These are phyloP conservation scores for Chrysotoxum bicinctum DNA, from an alignment of 2,888 invertebrate species.

Conservation along the genomic window DNA sequence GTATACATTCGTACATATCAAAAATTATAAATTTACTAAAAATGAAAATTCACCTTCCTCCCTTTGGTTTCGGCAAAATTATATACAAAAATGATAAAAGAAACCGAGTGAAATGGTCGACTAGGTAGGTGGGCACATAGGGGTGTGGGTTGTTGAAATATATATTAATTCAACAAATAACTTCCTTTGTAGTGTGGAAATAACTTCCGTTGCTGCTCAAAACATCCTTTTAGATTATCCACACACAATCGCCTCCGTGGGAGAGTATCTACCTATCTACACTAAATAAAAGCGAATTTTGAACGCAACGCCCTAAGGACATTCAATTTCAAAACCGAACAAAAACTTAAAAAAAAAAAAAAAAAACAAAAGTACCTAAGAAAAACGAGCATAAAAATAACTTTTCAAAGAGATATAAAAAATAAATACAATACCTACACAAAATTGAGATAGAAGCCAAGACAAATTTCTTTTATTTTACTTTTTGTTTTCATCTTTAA, in stretches of 20 bases:
- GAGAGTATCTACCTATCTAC: background rate
- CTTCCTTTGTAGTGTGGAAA: slow-evolving; percentile 72
- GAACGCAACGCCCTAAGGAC: slow-evolving; percentile 46
- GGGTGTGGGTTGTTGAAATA: slow-evolving; percentile 31
- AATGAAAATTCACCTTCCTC: slow-evolving; percentile 38
- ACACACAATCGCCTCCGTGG: slow-evolving; percentile 60
- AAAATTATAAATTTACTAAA: slow-evolving; percentile 65
- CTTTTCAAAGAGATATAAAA: slow-evolving; percentile 3
- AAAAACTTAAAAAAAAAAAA: background rate
- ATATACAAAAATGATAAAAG: slow-evolving; percentile 1
- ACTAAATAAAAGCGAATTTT: slow-evolving; percentile 22
- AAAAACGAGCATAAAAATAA: background rate
- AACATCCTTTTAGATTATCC: slow-evolving; percentile 72
- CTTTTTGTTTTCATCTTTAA: background rate
- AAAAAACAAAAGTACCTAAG: background rate
- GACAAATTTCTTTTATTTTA: background rate
- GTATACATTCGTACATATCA: slow-evolving; percentile 25
- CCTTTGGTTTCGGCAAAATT: background rate
- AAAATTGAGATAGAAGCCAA: slow-evolving; percentile 24
- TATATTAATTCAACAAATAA: slow-evolving; percentile 69
- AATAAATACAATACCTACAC: background rate
- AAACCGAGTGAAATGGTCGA: background rate
- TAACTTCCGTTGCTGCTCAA: slow-evolving; percentile 71
- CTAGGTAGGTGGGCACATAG: background rate
- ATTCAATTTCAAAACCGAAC: slow-evolving; percentile 53